Evolutionary conservation across 1,140 invertebrate species (phyloP), one percentile per base, ranked within the genome.

Genomic region (Papilio machaon): DNA sequence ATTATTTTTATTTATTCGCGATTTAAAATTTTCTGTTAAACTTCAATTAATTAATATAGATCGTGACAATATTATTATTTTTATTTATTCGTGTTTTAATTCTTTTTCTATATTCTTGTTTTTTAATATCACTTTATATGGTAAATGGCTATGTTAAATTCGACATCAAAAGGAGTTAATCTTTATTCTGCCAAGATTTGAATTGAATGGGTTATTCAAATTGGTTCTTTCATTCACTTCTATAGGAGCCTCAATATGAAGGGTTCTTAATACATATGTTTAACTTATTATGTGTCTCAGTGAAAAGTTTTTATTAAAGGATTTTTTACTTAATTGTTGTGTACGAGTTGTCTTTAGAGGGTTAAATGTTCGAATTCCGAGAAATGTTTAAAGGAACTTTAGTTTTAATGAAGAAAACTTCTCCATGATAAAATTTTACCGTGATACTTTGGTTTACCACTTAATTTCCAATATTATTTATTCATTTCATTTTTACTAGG

Each of bases 181-280:
- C 30, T 70, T 70, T 70, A 70, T 70, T 70, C 64, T 15, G 23
- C 64, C 30, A 17, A 15, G 64, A 70, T 3, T 70, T 38, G 64
- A 70, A 70, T 70, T 54, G 52, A 70, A 70, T 30, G 64, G 64
- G 64, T 70, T 70, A 70, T 70, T 70, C 64, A 70, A 70, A 70
- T 70, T 38, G 64, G 11, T 35, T 70, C 64, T 70, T 70, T 70
- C 30, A 70, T 35, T 17, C 64, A 70, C 64, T 30, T 70, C 30
- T 70, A 38, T 70, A 35, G 64, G 35, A 70, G 4, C 11, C 11
- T 70, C 64, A 30, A 64, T 70, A 38, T 10, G 13, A 13, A 35
- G 4, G 64, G 4, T 2, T 64, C 15, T 70, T 70, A 38, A 38
- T 70, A 38, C 64, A 70, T 38, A 70, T 70, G 30, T 70, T 70